Percentiles rank a stretch among this genome's conserved stretches.
phyloP scores from a whole-genome alignment of 2,797 vertebrate genomes.

The Botia almorhae region DNA sequence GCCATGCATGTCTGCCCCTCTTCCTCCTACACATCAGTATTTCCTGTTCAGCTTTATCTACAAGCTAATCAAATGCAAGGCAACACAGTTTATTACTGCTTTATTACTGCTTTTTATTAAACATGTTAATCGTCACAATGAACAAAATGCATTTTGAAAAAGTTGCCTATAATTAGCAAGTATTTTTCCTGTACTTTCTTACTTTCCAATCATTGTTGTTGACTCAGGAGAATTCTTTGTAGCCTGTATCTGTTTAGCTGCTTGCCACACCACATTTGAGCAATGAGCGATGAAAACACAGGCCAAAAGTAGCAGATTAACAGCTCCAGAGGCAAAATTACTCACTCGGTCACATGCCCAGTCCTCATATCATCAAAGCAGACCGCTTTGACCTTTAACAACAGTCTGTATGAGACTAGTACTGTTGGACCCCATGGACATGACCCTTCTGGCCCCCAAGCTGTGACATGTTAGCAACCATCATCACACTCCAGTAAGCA shows the following conservation, averaged over 20 bases:
- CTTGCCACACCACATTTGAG: constrained; percentile 3
- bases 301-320: constrained; percentile 2
- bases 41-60: neutral
- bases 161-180: neutral
- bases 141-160: neutral
- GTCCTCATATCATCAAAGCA: constrained; percentile 51
- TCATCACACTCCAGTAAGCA: constrained; percentile 54
- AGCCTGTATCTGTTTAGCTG: neutral
- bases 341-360: neutral
- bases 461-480: constrained; percentile 52
- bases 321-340: constrained; percentile 39
- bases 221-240: neutral
- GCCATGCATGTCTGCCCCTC: neutral
- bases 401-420: constrained; percentile 51
- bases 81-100: neutral
- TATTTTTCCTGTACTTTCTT: neutral
- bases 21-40: neutral
- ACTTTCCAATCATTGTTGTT: neutral
- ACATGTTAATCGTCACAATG: neutral
- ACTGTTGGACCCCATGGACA: neutral
- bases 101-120: neutral
- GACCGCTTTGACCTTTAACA: constrained; percentile 56
- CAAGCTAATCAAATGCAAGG: neutral
- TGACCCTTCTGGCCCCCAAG: constrained; percentile 53
- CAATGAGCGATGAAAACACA: neutral